Evolutionary conservation across 1,140 invertebrate species (phyloP), one percentile per base, ranked within the genome.

Genomic region (Pachypeltis micranthus): DNA sequence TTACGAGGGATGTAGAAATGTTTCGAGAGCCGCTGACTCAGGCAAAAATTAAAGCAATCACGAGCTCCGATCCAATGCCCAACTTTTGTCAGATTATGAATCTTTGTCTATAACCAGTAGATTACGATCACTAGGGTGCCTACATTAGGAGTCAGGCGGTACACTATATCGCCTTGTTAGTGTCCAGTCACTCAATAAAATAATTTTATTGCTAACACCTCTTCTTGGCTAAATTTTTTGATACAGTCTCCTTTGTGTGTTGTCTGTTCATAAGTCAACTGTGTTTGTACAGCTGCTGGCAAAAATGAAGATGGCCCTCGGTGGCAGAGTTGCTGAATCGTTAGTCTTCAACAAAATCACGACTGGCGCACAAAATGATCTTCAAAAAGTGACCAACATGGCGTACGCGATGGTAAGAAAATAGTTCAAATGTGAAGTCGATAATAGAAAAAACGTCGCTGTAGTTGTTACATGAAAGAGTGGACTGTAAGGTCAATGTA

Each of bases 301-400:
- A 71, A 82, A 84, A 69, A 98, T 98, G 90, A 96, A 93, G 71
- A 93, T 96, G 88, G 85, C 88, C 23, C 75, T 98, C 19, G 96
- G 93, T 12, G 96, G 96, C 0, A 76, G 95, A 44, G 93, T 87
- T 0, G 93, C 95, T 0, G 96, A 98, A 74, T 85, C 85, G 61
- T 73, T 98, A 55, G 85, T 82, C 1, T 98, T 98, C 70, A 92
- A 96, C 69, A 80, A 82, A 29, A 85, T 95, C 2, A 94, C 94
- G 0, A 94, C 92, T 39, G 92, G 92, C 1, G 94, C 94, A 0
- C 85, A 96, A 76, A 92, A 96, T 74, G 96, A 99, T 74, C 77
- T 99, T 26, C 83, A 96, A 68, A 95, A 93, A 77, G 91, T 96
- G 19, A 97, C 92, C 0, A 91, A 96, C 74, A 90, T 96, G 71